Evolutionary conservation across 2,113 vertebrate species (phyloP).

Genomic region (Lepisosteus osseus): DNA sequence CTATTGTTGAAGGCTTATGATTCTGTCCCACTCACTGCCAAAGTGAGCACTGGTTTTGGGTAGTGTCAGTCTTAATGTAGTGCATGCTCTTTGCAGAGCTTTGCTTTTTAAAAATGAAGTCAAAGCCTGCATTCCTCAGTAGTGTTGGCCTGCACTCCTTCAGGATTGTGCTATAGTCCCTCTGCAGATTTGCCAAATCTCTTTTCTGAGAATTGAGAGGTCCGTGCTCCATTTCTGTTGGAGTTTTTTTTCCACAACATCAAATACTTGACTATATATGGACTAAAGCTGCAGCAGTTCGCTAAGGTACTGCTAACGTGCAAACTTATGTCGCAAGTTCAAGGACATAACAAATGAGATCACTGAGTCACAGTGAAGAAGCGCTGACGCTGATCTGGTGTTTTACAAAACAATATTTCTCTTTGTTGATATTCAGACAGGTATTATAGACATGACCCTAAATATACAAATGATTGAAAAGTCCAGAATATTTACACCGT

Average conservation of each 20-base stretch:
- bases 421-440: no score
- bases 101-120: background rate
- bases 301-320: background rate
- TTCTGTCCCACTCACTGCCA: background rate
- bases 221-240: background rate
- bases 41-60: background rate
- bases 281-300: constrained; percentile 5
- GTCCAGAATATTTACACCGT: no score
- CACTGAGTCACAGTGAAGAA: no score
- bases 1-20: no score
- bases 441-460: no score
- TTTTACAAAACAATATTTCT: no score
- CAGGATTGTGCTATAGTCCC: background rate
- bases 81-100: background rate
- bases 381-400: no score
- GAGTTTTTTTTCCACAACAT: constrained; percentile 12
- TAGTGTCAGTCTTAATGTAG: constrained; percentile 24
- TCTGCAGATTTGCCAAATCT: background rate
- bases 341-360: no score
- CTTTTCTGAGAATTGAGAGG: background rate
- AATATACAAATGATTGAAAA: no score
- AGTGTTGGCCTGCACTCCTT: background rate
- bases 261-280: constrained; percentile 38
- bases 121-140: constrained; percentile 14
- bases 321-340: no score